phyloP scores from a whole-genome alignment of 2,113 vertebrate species.

The Cebidichthys violaceus region DNA sequence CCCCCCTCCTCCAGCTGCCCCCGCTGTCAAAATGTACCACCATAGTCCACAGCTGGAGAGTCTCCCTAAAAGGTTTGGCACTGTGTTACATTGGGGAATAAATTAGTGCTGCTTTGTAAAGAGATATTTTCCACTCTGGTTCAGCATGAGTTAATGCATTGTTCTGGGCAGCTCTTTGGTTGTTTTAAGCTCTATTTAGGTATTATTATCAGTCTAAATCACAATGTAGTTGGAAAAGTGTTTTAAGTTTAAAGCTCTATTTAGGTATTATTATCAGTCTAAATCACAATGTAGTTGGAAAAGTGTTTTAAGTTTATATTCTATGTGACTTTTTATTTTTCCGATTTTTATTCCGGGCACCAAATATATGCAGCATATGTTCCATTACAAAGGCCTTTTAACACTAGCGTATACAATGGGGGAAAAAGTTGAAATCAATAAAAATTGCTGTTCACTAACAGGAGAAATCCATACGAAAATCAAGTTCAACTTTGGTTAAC shows the following conservation, averaged over 20 bases:
- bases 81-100: slow-evolving; percentile 17
- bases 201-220: background rate
- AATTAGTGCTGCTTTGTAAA: slow-evolving; percentile 25
- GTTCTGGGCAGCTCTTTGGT: background rate
- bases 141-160: background rate
- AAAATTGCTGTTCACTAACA: background rate
- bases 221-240: background rate
- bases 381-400: background rate
- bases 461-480: background rate
- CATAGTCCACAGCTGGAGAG: slow-evolving; percentile 40
- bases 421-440: background rate
- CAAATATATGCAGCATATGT: background rate
- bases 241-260: background rate
- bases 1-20: background rate
- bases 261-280: background rate
- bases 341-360: background rate
- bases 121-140: slow-evolving; percentile 7
- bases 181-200: background rate
- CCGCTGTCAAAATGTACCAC: slow-evolving; percentile 13
- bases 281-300: background rate
- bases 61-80: slow-evolving; percentile 2
- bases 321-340: background rate
- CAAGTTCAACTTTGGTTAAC: background rate
- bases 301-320: background rate
- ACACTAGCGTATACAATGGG: background rate